Percentiles rank a stretch among this genome's conserved stretches.
phyloP scores from a whole-genome alignment of 2,797 vertebrate species.

The Zonotrichia albicollis region DNA sequence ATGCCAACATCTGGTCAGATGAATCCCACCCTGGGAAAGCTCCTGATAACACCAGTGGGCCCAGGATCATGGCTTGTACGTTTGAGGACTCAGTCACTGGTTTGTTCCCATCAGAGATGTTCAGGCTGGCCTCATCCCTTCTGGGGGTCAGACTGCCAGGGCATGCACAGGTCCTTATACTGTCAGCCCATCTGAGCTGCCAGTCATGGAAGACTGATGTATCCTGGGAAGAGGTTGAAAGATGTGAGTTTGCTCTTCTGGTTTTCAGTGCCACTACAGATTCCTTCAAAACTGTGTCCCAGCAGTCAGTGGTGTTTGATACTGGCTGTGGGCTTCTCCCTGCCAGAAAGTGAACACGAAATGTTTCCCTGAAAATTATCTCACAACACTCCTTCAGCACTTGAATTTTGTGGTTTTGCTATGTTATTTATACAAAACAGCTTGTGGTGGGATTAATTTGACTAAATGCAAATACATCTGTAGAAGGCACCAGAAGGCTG shows the following conservation, averaged over 20 bases:
- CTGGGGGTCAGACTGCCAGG: background rate
- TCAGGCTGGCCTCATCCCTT: background rate
- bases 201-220: background rate
- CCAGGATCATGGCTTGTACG: background rate
- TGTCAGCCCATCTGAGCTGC: background rate
- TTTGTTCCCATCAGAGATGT: background rate
- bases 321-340: background rate
- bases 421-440: background rate
- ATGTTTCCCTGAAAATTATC: background rate
- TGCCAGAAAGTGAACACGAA: background rate
- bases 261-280: background rate
- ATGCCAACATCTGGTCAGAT: background rate
- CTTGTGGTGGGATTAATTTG: background rate
- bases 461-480: background rate
- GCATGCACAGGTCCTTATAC: background rate
- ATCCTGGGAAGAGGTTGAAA: background rate
- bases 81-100: background rate
- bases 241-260: background rate
- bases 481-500: background rate
- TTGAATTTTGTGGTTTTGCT: background rate
- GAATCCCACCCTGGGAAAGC: background rate
- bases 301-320: background rate
- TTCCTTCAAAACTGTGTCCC: background rate
- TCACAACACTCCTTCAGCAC: background rate
- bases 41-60: rapidly evolving